phyloP scores from a whole-genome alignment of 37 sponge, comb jelly and placozoan genomes.

The Spongilla lacustris region DNA sequence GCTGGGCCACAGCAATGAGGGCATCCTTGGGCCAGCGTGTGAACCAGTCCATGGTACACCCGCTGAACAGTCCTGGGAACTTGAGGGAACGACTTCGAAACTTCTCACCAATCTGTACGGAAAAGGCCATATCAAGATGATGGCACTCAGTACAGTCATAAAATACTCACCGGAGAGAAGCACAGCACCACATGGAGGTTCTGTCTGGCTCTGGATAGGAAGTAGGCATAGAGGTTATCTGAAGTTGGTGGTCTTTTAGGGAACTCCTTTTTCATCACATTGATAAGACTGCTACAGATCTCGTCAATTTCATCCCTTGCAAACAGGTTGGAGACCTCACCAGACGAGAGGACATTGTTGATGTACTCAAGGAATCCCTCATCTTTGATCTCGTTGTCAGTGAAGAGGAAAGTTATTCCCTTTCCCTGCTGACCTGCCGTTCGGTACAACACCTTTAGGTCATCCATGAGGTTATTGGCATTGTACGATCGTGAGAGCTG shows the following conservation, averaged over 20 bases:
- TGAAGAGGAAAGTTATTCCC: slow-evolving; percentile 97
- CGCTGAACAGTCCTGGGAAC: slow-evolving; percentile 99
- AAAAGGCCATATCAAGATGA: background rate
- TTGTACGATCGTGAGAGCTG: slow-evolving; percentile 96
- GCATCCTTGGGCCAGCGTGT: slow-evolving; percentile 99
- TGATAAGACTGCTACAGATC: slow-evolving; percentile 89
- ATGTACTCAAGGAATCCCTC: slow-evolving; percentile 99
- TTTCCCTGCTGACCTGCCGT: slow-evolving; percentile 90
- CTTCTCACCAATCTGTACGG: slow-evolving; percentile 93
- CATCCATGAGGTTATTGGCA: slow-evolving; percentile 96
- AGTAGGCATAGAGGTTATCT: slow-evolving; percentile 98
- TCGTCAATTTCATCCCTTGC: slow-evolving; percentile 98
- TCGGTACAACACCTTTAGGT: slow-evolving; percentile 93
- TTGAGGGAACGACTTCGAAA: slow-evolving; percentile 95
- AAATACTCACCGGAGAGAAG: slow-evolving; percentile 92
- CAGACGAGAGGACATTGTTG: slow-evolving; percentile 99
- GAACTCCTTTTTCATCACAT: slow-evolving; percentile 98
- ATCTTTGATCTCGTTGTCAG: slow-evolving; percentile 99
- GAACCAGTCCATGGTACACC: slow-evolving; percentile 99
- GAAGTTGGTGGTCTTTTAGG: slow-evolving; percentile 96
- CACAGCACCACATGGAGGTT: slow-evolving; percentile 99
- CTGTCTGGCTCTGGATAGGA: slow-evolving; percentile 90
- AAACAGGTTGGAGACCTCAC: slow-evolving; percentile 97
- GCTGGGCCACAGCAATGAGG: slow-evolving; percentile 95
- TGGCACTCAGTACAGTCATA: background rate